A percentile compares a stretch with the other conserved stretches of the same genome.
Conservation (phyloP, 2,113 vertebrate species). For the Jacana jacana region DNA sequence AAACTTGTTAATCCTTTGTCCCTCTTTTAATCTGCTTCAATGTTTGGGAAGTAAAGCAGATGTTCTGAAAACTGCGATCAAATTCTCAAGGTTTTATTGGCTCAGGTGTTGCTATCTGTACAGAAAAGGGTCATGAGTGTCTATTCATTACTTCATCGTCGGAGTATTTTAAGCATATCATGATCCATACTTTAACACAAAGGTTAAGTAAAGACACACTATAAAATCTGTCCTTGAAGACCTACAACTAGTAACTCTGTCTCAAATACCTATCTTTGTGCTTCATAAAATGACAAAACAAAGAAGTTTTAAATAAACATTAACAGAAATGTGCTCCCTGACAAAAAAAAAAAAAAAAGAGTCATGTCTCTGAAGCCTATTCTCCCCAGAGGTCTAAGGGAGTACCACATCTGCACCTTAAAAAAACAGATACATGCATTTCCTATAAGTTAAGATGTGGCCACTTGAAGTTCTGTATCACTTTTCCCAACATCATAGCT, state of each 20-base stretch:
- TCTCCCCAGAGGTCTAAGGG: not conserved
- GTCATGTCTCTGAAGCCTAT: not conserved
- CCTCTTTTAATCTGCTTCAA: not conserved
- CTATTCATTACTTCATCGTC: not conserved
- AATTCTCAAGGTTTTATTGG: not conserved
- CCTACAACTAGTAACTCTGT: not conserved
- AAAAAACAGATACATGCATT: not conserved
- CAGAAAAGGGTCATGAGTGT: not conserved
- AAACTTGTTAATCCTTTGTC: not conserved
- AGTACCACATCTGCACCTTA: not conserved
- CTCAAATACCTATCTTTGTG: not conserved
- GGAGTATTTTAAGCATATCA: not conserved
- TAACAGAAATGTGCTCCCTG: not conserved
- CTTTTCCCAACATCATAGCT: not conserved
- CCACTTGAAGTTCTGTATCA: not conserved
- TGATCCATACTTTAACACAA: not conserved
- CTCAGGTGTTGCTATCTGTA: constrained; percentile 1
- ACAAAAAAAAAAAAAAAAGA: not conserved
- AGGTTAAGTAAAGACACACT: constrained; percentile 5
- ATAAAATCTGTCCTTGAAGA: constrained; percentile 1
- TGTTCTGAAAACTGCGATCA: not conserved
- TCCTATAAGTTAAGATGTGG: not conserved
- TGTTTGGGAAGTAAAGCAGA: not conserved
- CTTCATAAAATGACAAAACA: constrained; percentile 6
- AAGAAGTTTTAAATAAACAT: not conserved